Conservation (phyloP, 1,140 invertebrate genomes). For the Apis florea region DNA sequence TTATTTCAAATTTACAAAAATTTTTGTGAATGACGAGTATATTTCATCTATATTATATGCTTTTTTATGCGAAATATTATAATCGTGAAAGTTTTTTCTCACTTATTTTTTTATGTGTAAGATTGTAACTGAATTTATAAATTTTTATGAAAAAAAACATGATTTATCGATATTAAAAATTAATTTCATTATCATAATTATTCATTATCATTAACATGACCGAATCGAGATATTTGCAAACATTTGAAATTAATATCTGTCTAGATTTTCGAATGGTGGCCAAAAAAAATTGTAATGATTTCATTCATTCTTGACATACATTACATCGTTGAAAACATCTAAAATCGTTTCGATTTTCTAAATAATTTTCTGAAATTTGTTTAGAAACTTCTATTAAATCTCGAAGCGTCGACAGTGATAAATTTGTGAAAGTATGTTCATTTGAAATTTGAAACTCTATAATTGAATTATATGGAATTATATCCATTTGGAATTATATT, state of each 20-base stretch:
- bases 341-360: conserved; percentile 14
- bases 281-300: conserved; percentile 29
- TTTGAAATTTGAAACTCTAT: not conserved
- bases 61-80: conserved; percentile 39
- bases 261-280: not conserved
- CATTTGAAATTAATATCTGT: not conserved
- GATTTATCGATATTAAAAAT: not conserved
- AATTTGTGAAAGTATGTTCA: conserved; percentile 1
- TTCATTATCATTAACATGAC: not conserved
- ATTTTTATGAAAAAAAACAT: not conserved
- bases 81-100: not conserved
- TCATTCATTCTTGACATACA: conserved; percentile 2
- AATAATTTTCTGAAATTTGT: conserved; percentile 26
- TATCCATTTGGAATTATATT: not conserved
- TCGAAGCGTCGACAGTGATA: not conserved
- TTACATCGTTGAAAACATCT: not conserved
- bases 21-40: too few relatives aligned
- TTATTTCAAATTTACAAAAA: too few relatives aligned
- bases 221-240: not conserved
- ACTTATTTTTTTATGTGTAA: not conserved
- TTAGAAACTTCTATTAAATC: not conserved
- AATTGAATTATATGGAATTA: conserved; percentile 3
- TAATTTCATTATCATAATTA: not conserved
- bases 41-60: too few relatives aligned
- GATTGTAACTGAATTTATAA: not conserved